A percentile compares a stretch with the other conserved stretches of the same genome.
Evolutionary conservation across 2,888 invertebrate species (phyloP).

Genomic region (Dryocosmus kuriphilus): DNA sequence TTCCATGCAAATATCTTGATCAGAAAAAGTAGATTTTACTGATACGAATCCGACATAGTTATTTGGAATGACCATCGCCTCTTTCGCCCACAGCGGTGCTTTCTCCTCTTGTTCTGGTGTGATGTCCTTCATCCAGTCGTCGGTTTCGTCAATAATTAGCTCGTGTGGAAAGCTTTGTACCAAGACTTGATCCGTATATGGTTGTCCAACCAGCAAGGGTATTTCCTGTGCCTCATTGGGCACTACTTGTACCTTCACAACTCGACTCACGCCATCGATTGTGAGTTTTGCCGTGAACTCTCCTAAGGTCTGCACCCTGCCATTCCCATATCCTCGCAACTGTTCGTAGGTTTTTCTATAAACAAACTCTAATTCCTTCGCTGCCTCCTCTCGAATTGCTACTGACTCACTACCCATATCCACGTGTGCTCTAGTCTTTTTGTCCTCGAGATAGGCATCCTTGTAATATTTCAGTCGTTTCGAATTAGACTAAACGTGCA

Average conservation of each 20-base stretch:
- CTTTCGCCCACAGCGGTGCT: conserved; percentile 4
- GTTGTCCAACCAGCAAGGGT: neutral
- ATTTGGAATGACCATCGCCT: conserved; percentile 26
- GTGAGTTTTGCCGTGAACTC: too few species aligned
- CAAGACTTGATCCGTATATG: neutral
- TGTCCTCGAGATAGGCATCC: too few species aligned
- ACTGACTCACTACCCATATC: too few species aligned
- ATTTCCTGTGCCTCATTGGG: conserved; percentile 14
- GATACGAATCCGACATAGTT: conserved; percentile 41
- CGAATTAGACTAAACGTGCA: too few species aligned
- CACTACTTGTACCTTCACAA: conserved; percentile 1
- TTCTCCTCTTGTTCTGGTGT: neutral
- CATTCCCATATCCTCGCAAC: too few species aligned
- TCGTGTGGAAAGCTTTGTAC: neutral
- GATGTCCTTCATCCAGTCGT: neutral
- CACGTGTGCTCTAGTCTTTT: too few species aligned
- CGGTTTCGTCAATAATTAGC: neutral
- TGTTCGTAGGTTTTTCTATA: too few species aligned
- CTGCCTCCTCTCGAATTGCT: too few species aligned
- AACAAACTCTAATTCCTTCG: too few species aligned
- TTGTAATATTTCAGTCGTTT: too few species aligned
- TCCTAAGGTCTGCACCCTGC: too few species aligned
- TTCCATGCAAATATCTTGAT: conserved; percentile 17
- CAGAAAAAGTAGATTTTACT: neutral
- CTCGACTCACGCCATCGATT: too few species aligned